Base-by-base conservation (phyloP, 2,888 invertebrate species). In the Isotomurus palustris region DNA sequence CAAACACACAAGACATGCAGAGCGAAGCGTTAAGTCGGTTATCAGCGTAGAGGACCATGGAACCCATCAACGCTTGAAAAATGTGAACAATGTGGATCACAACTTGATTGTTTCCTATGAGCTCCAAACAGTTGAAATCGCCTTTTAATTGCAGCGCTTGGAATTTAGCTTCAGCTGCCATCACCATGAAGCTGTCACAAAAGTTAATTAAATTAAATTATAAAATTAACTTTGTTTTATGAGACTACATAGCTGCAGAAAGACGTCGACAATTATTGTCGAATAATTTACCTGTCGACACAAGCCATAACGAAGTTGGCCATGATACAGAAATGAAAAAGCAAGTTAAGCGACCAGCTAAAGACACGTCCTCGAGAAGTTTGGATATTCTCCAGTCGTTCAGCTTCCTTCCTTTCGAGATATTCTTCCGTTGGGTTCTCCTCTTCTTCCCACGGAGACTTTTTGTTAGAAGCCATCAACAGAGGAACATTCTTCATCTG, bases 71-170 rank as follows among this genome's bases (percentile, higher is more conserved):
- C 17, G 50, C 50, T 22, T 50, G 50, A 17, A 36, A 38, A 14
- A 50, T 50, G 12, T 50, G 21, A 25, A 50, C 38, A 5, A 38
- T 4, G 49, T 32, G 32, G n/a, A 35, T 21, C 5, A 49, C 8
- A n/a, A 12, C 22, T 14, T 38, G 22, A 3, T 36, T 25, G 22
- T 19, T 50, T 17, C 6, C 5, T 3, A 50, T 38, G 3, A 50
- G 14, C 25, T 50, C 50, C 50, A 50, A 19, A 24, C 50, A 50
- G 25, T 50, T 38, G 25, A n/a, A 50, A 17, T 22, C 50, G 24
- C 32, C 36, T 38, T 36, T 4, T 2, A 50, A 19, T 8, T 29
- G 40, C n/a, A 35, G 35, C 17, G 5, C 25, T 38, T 50, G 38
- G 12, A 50, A 36, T 27, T 50, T 50, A 6, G 50, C 50, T 22